A percentile compares a stretch with the other conserved stretches of the same genome.
Evolutionary conservation across 2,888 invertebrate species (phyloP).

Genomic region (Helobdella robusta): DNA sequence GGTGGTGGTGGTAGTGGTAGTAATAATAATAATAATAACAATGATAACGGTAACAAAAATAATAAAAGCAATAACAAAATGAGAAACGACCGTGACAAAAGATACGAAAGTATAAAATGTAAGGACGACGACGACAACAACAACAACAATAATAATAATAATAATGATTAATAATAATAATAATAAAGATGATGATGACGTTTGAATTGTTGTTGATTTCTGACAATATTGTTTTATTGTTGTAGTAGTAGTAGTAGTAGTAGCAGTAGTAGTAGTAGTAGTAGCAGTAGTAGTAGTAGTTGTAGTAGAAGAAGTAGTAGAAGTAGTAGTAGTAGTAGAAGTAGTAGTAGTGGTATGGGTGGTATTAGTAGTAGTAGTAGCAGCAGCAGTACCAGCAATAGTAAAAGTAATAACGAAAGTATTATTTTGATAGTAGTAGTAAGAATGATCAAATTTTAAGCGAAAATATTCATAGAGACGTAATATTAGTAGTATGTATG

Average conservation of each 20-base stretch:
- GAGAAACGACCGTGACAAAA: no score
- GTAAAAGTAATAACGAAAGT: no score
- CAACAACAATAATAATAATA: neutral
- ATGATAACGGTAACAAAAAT: no score
- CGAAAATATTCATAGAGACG: no score
- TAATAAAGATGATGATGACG: neutral
- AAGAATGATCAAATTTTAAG: no score
- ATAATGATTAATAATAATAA: neutral
- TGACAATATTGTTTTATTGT: neutral
- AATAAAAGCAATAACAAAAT: no score
- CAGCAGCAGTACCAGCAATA: neutral
- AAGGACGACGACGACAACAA: no score
- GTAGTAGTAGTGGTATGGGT: constrained; percentile 20
- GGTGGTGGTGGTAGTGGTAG: neutral
- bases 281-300: neutral
- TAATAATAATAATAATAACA: no score
- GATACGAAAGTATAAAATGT: no score
- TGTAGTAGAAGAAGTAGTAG: constrained; percentile 8
- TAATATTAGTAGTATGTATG: no score
- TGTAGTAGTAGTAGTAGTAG: neutral
- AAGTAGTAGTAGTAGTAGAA: constrained; percentile 17
- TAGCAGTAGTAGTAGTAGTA: neutral
- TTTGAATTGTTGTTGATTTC: neutral
- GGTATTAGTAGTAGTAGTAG: no score
- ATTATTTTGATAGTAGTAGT: no score